These are phyloP conservation scores for Drosophila tristis DNA, from an alignment of 1,140 invertebrate species.

Conservation along the genomic window DNA sequence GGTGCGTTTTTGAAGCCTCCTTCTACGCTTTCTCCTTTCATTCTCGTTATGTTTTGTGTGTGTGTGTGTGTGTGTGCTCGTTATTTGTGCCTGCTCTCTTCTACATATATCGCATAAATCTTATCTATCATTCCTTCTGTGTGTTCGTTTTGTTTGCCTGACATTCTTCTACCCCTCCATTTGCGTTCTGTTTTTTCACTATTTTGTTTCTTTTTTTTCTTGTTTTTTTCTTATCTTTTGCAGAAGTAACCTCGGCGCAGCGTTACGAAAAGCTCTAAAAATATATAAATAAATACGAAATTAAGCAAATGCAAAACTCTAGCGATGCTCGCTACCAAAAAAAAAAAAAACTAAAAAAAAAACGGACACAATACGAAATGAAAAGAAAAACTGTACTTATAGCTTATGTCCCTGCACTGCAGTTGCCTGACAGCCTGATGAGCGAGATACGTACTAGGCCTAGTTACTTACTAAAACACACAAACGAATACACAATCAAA, in stretches of 20 bases:
- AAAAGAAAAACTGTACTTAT: constrained; percentile 68
- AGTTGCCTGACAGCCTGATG: too few species aligned
- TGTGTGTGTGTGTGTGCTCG: constrained; percentile 30
- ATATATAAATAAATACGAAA: constrained; percentile 3
- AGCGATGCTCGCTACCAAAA: constrained; percentile 64
- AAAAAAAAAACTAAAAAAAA: constrained; percentile 36
- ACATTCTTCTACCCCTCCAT: constrained; percentile 45
- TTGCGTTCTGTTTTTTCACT: constrained; percentile 69
- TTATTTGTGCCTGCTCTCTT: constrained; percentile 34
- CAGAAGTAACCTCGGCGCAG: constrained; percentile 94
- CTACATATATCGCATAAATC: constrained; percentile 49
- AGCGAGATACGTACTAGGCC: constrained; percentile 59
- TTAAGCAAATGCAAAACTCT: constrained; percentile 38
- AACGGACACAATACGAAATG: constrained; percentile 35
- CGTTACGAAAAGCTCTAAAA: constrained; percentile 94
- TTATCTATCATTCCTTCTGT: constrained; percentile 60
- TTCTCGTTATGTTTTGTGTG: constrained; percentile 33
- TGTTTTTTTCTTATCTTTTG: constrained; percentile 86
- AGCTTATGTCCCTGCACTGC: constrained; percentile 24
- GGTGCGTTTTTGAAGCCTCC: constrained; percentile 85
- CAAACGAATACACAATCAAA: constrained; percentile 1
- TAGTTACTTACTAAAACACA: constrained; percentile 62
- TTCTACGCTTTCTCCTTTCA: constrained; percentile 4
- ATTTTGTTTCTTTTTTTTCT: constrained; percentile 18
- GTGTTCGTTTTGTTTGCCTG: constrained; percentile 45